A percentile compares a stretch with the other conserved stretches of the same genome.
Evolutionary conservation across 2,113 vertebrate species (phyloP).

Genomic region (Notothenia rossii): DNA sequence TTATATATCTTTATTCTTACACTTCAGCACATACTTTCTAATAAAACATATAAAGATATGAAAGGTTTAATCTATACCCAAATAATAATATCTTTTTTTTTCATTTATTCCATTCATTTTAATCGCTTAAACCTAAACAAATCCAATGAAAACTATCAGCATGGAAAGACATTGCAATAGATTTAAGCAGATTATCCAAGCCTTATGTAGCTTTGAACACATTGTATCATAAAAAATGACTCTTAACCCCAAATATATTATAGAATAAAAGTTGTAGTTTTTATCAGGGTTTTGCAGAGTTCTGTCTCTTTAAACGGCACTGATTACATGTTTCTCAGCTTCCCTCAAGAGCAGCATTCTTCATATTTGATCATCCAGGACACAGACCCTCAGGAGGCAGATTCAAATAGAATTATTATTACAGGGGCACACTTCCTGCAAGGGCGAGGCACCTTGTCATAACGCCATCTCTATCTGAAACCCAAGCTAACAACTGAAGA

Average conservation of each 20-base stretch:
- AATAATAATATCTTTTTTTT: too few relatives aligned
- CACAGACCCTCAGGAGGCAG: conserved; percentile 72
- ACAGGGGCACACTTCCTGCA: conserved; percentile 58
- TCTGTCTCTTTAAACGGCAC: conserved; percentile 23
- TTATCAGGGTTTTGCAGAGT: not conserved
- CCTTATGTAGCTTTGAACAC: not conserved
- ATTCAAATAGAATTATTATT: conserved; percentile 82
- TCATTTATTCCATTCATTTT: too few relatives aligned
- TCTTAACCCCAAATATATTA: not conserved
- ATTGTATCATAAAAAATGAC: not conserved
- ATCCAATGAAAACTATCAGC: not conserved
- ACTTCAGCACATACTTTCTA: not conserved
- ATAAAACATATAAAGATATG: not conserved
- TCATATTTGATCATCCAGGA: conserved; percentile 78
- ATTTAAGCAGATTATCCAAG: not conserved
- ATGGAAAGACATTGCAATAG: not conserved
- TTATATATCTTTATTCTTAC: too few relatives aligned
- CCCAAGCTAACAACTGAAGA: conserved; percentile 13
- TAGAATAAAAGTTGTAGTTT: not conserved
- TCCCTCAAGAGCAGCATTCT: conserved; percentile 22
- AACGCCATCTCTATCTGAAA: conserved; percentile 18
- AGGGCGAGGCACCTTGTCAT: conserved; percentile 36
- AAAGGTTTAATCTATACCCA: not conserved
- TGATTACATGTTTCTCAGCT: conserved; percentile 5
- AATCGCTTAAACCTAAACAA: not conserved